Evolutionary conservation across 2,113 vertebrate genomes (phyloP), one percentile per base, ranked within the genome.

Genomic region (Mirza zaza): DNA sequence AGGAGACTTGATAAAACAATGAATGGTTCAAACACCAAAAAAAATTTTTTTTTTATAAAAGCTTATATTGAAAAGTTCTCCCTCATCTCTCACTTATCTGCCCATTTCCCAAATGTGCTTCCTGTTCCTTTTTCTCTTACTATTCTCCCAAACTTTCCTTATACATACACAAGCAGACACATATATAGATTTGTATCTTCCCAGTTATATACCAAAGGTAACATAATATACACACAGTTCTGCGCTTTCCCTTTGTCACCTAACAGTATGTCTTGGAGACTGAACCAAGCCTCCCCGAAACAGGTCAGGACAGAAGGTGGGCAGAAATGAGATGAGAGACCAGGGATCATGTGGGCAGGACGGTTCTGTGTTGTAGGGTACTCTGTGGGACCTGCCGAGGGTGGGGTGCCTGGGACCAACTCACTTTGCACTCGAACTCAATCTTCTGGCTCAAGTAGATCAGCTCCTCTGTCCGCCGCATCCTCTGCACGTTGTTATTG

Each of bases 381-480:
- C 27, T 13, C 39, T 7, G 13, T 6, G 1, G 36, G 36, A 18
- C 8, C 50, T 1, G 20, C 70, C 9, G 15, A 6, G 3, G 67
- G 65, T 59, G 11, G 17, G n/a, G 14, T 20, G 27, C 0, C 6
- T 11, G 75, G 57, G 52, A 29, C 1, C 4, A 79, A 91, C 98
- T 98, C 95, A 99, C 99, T 98, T 98, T 99, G 98, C 99, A 99
- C 86, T 99, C 99, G 98, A 99, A 99, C 98, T 99, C 99, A 93
- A 99, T 99, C 97, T 99, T 99, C 90, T 99, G 99, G 97, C 99
- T 99, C 85, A 99, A 99, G 86, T 98, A 98, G 92, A 99, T 99
- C 93, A 99, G 98, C 48, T 99, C 99, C 98, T 99, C 99, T 0
- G 99, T 99, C 97, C 98, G 99, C 84, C 99, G 99, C 99, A 99